Evolutionary conservation across 2,113 vertebrate species (phyloP).

Genomic region (Elanus axillaris): DNA sequence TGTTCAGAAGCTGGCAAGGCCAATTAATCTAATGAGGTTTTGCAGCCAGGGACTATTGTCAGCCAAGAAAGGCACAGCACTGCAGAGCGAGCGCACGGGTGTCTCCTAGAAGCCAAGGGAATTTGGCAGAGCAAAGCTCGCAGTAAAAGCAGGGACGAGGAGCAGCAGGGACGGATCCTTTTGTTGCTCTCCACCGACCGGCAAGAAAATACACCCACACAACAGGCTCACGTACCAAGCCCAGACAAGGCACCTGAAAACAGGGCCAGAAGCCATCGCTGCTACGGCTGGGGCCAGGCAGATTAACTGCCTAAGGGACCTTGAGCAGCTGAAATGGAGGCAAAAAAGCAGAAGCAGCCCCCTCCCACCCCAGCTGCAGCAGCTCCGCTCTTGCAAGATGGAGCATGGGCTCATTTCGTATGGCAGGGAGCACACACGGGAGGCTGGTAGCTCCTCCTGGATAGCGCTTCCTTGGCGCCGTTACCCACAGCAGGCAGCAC

Average conservation of each 20-base stretch:
- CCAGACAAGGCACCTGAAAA: background rate
- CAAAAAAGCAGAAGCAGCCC: background rate
- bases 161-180: constrained; percentile 3
- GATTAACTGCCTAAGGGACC: background rate
- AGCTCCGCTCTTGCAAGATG: background rate
- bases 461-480: background rate
- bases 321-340: background rate
- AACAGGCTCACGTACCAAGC: background rate
- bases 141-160: background rate
- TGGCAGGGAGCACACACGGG: background rate
- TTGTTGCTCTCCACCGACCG: background rate
- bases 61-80: constrained; percentile 50
- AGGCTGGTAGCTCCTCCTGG: background rate
- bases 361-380: background rate
- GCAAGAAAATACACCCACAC: background rate
- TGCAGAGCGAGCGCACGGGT: background rate
- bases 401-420: background rate
- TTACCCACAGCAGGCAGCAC: background rate
- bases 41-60: constrained; percentile 60
- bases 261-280: background rate
- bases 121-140: constrained; percentile 38
- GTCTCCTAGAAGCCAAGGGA: constrained; percentile 44
- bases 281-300: background rate
- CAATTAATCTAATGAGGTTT: constrained; percentile 67
- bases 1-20: constrained; percentile 56